Conservation (phyloP, 2,888 invertebrate genomes). For the Meghimatium bilineatum region DNA sequence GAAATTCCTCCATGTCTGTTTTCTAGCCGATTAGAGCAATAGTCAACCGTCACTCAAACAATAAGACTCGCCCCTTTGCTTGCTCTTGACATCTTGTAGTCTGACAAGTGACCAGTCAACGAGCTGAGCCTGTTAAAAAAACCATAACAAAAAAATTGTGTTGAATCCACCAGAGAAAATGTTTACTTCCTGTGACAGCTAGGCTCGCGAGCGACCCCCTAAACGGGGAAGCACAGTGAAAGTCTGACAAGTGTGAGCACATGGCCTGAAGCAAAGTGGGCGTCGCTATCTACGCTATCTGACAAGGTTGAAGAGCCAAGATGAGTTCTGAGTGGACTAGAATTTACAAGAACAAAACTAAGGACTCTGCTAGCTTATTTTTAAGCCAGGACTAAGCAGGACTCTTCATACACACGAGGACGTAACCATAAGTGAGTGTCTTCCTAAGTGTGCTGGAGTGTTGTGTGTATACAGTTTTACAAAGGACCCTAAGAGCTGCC, state of each 20-base stretch:
- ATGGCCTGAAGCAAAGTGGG: slow-evolving; percentile 20
- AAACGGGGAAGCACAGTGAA: neutral
- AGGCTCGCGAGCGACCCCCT: neutral
- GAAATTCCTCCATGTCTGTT: too few species aligned
- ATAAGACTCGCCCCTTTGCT: neutral
- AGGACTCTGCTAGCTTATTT: slow-evolving; percentile 15
- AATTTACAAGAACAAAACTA: slow-evolving; percentile 11
- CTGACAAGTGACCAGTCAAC: neutral
- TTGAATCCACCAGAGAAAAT: neutral
- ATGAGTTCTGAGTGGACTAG: slow-evolving; percentile 1
- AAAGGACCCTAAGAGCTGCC: slow-evolving; percentile 40
- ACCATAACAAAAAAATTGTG: too few species aligned
- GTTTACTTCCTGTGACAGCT: neutral
- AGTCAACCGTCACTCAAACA: neutral
- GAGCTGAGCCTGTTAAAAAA: neutral
- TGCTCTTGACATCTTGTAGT: neutral
- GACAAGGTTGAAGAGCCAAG: slow-evolving; percentile 13
- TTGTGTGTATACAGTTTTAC: slow-evolving; percentile 39
- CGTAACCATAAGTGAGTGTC: slow-evolving; percentile 24
- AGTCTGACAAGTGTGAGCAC: slow-evolving; percentile 23
- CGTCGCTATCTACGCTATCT: slow-evolving; percentile 38
- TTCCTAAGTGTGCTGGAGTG: slow-evolving; percentile 40
- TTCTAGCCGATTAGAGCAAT: neutral
- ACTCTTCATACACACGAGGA: slow-evolving; percentile 36
- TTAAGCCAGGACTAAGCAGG: slow-evolving; percentile 35